Base-by-base conservation (phyloP, 2,797 vertebrate genomes). In the Avahi laniger region DNA sequence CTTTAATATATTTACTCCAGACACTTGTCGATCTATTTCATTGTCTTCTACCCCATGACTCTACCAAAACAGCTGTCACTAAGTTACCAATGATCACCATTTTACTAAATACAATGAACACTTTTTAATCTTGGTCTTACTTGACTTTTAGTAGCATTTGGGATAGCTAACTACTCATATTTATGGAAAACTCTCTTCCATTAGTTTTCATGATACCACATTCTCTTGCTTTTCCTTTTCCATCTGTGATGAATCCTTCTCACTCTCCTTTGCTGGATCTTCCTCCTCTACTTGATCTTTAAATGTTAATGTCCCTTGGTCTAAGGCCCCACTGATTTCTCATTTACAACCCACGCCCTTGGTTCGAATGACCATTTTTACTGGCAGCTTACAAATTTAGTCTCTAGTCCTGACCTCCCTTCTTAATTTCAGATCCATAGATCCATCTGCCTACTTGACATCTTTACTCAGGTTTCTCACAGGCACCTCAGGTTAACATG, bases 181-280 rank as follows among this genome's bases (percentile, higher is more conserved):
- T 82, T 67, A 73, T 30, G 52, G 26, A 69, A 76, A 78, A 85
- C 20, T 72, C 38, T 92, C 41, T 86, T 72, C 48, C 2, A 2
- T 22, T 89, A 10, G 30, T 81, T 92, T 92, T 78, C 59, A 13
- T 76, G n/a, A 61, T 70, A 79, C 7, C 63, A 43, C 7, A 26
- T 13, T 94, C 78, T 90, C 61, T 80, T 92, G 61, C 87, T 79
- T 82, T 86, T 95, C 26, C 33, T 46, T 70, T 78, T 48, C 65
- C 22, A 59, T 61, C 15, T 94, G 10, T 63, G 22, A 17, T 0
- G 1, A 48, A 67, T 81, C 26, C 33, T 22, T 69, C 11, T 59
- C 86, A 80, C 10, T 78, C 38, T 95, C 20, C 11, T 95, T 92
- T 95, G 30, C 35, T 63, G 7, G 35, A 26, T 82, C 75, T 73